A percentile compares a stretch with the other conserved stretches of the same genome.
Conservation (phyloP, 2,113 vertebrate genomes). For the Pterophyllum scalare region DNA sequence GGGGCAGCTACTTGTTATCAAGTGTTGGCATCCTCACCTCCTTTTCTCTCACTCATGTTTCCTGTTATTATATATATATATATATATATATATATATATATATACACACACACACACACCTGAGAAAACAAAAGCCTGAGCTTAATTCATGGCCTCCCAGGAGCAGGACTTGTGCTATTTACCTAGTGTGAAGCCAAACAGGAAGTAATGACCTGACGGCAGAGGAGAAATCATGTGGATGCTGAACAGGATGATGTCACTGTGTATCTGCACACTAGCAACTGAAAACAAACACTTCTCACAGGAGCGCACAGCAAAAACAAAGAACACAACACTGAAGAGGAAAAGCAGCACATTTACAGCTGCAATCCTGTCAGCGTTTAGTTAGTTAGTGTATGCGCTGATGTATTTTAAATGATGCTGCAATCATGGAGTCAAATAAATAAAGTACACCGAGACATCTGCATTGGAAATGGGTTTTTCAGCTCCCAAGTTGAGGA, state of each 20-base stretch:
- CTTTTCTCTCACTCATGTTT: neutral
- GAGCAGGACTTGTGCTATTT: constrained; percentile 7
- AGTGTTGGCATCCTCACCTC: neutral
- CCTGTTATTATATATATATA: too few relatives aligned
- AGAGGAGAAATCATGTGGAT: constrained; percentile 18
- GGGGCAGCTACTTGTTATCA: neutral
- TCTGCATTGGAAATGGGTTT: neutral
- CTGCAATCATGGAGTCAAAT: neutral
- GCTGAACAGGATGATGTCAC: constrained; percentile 43
- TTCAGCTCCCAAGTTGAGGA: neutral
- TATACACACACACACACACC: too few relatives aligned
- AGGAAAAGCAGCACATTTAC: neutral
- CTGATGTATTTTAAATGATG: neutral
- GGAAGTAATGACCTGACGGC: constrained; percentile 24
- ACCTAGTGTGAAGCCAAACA: neutral
- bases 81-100: too few relatives aligned
- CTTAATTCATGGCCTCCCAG: neutral
- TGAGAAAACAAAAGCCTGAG: neutral
- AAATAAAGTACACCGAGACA: neutral
- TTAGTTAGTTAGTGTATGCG: neutral
- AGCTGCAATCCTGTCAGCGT: neutral
- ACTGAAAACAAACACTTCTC: constrained; percentile 21
- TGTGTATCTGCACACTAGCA: constrained; percentile 24
- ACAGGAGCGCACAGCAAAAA: neutral
- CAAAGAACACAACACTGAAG: neutral